Evolutionary conservation across 2,888 invertebrate genomes (phyloP).

Genomic region (Microchrysa polita): DNA sequence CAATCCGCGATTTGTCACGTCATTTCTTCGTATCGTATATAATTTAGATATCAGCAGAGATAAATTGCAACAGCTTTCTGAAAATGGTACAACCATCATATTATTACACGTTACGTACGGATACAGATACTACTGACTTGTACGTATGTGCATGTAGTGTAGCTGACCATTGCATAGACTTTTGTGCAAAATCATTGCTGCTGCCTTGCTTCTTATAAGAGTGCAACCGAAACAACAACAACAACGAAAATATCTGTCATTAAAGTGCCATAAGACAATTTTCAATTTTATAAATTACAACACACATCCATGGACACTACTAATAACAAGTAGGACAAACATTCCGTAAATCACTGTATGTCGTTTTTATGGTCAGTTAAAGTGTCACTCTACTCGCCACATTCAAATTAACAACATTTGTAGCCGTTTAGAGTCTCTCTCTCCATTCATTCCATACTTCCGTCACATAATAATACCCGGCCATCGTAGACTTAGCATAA

Average conservation of each 20-base stretch:
- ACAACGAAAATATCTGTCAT: constrained; percentile 4
- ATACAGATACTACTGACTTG: neutral
- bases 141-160: too few species aligned
- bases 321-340: constrained; percentile 29
- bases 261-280: constrained; percentile 6
- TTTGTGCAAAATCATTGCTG: too few species aligned
- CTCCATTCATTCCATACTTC: constrained; percentile 18
- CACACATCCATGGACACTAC: neutral
- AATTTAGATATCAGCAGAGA: constrained; percentile 4
- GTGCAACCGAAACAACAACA: too few species aligned
- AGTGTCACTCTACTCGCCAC: constrained; percentile 5
- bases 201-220: too few species aligned
- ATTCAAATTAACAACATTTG: neutral
- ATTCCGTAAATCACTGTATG: constrained; percentile 28
- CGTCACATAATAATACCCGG: constrained; percentile 17
- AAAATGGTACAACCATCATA: neutral
- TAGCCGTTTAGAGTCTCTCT: neutral
- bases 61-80: neutral
- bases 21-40: neutral
- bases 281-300: constrained; percentile 11
- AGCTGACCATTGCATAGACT: too few species aligned
- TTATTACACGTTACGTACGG: neutral
- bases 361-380: constrained; percentile 20
- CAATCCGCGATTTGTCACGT: neutral
- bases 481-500: neutral